Conservation (phyloP, 1,140 invertebrate genomes). For the Zaprionus taronus region DNA sequence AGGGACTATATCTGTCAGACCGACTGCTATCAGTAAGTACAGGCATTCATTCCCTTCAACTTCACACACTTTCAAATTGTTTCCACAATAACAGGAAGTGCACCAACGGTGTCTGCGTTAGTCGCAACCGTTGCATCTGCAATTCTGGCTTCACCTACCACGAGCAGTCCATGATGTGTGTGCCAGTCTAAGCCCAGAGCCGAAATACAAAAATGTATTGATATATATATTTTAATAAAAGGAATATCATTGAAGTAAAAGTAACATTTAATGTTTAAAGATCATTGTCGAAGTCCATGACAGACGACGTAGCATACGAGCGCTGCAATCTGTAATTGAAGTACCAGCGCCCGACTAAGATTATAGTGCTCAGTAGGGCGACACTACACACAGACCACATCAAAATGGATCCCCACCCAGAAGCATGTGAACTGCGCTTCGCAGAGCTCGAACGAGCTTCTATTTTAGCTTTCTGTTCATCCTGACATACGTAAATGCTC, state of each 20-base stretch:
- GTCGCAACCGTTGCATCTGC: constrained; percentile 76
- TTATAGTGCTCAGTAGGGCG: not conserved
- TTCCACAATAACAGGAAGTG: constrained; percentile 57
- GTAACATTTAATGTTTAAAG: not conserved
- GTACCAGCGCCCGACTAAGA: not conserved
- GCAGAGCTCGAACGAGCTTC: constrained; percentile 4
- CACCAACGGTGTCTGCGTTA: constrained; percentile 74
- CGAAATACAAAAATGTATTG: not conserved
- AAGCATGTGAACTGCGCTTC: not conserved
- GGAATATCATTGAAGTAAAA: not conserved
- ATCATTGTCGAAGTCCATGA: constrained; percentile 1
- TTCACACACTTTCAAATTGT: not conserved
- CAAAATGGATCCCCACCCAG: constrained; percentile 26
- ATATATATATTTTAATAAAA: constrained; percentile 1
- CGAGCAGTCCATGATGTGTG: constrained; percentile 81
- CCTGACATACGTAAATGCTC: not conserved
- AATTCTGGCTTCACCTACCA: constrained; percentile 77
- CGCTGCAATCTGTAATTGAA: not conserved
- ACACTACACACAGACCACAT: constrained; percentile 6
- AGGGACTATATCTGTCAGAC: constrained; percentile 75
- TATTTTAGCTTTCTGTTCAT: not conserved
- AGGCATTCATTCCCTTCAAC: not conserved
- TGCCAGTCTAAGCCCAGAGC: constrained; percentile 40
- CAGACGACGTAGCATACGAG: too few species aligned
- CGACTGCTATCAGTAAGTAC: constrained; percentile 79